These are phyloP conservation scores for Schlechtendalia chinensis DNA, from an alignment of 1,140 invertebrate species.

Conservation along the genomic window DNA sequence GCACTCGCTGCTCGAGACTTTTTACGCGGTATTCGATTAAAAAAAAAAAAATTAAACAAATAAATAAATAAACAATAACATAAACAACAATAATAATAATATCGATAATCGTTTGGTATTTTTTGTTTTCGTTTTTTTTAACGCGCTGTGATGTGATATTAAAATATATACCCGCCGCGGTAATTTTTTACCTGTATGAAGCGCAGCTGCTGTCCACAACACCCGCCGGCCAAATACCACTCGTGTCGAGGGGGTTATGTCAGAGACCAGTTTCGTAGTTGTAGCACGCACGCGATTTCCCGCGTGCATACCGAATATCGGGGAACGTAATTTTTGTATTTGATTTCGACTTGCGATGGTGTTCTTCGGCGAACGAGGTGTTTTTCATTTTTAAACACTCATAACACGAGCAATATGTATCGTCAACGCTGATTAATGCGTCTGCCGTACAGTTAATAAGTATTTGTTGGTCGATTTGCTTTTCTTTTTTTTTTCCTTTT, in stretches of 20 bases:
- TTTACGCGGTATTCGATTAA: neutral
- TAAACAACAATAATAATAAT: too few species aligned
- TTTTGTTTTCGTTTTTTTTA: slow-evolving; percentile 1
- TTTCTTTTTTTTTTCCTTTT: too few species aligned
- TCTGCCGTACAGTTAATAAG: too few species aligned
- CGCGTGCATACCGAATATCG: neutral
- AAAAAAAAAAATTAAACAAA: neutral
- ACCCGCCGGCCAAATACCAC: neutral
- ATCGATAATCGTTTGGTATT: too few species aligned
- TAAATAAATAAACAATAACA: too few species aligned
- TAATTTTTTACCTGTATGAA: slow-evolving; percentile 11
- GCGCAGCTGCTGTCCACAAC: slow-evolving; percentile 6
- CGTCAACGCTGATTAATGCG: too few species aligned
- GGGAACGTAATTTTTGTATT: neutral
- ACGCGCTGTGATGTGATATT: neutral
- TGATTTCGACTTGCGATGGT: too few species aligned
- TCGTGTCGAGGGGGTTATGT: neutral
- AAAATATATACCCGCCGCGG: neutral
- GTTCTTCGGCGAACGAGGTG: too few species aligned
- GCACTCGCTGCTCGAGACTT: neutral
- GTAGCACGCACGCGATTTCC: neutral
- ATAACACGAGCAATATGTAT: too few species aligned
- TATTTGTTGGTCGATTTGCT: too few species aligned
- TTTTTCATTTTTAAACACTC: too few species aligned
- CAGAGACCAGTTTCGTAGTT: slow-evolving; percentile 18